phyloP scores from a whole-genome alignment of 1,140 invertebrate species.

The Diorhabda carinulata region DNA sequence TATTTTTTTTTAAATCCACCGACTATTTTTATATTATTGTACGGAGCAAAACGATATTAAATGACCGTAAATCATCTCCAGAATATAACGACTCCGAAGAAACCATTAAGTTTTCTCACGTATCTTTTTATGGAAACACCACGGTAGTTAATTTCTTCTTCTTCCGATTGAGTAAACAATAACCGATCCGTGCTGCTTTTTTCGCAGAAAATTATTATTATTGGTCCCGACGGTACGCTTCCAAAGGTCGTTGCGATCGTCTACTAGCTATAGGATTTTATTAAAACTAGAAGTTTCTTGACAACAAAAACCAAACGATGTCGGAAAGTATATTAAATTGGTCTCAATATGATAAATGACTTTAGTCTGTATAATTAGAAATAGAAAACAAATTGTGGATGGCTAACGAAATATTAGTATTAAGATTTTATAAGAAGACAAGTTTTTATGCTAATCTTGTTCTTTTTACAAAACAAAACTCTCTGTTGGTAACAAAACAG shows the following conservation, averaged over 20 bases:
- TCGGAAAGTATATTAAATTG: too few relatives aligned
- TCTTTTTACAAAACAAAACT: too few relatives aligned
- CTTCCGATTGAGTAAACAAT: slow-evolving; percentile 2
- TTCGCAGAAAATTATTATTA: slow-evolving; percentile 3
- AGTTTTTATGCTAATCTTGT: too few relatives aligned
- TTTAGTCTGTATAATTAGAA: too few relatives aligned
- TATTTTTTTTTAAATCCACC: too few relatives aligned
- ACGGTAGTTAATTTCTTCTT: slow-evolving; percentile 2
- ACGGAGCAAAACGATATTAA: too few relatives aligned
- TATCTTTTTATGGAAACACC: background rate
- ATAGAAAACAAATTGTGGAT: too few relatives aligned
- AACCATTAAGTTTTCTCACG: background rate
- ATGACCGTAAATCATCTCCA: background rate
- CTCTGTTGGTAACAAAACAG: too few relatives aligned
- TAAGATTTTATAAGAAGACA: too few relatives aligned
- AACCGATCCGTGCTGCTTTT: background rate
- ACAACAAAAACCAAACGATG: background rate
- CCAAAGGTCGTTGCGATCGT: background rate
- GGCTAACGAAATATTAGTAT: too few relatives aligned
- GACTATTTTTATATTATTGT: too few relatives aligned
- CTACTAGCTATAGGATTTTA: background rate
- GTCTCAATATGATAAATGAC: too few relatives aligned
- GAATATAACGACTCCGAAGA: background rate
- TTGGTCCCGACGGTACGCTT: background rate
- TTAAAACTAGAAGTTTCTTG: background rate